Base-by-base conservation (phyloP, 2,113 vertebrate genomes). In the Arizona elegans region DNA sequence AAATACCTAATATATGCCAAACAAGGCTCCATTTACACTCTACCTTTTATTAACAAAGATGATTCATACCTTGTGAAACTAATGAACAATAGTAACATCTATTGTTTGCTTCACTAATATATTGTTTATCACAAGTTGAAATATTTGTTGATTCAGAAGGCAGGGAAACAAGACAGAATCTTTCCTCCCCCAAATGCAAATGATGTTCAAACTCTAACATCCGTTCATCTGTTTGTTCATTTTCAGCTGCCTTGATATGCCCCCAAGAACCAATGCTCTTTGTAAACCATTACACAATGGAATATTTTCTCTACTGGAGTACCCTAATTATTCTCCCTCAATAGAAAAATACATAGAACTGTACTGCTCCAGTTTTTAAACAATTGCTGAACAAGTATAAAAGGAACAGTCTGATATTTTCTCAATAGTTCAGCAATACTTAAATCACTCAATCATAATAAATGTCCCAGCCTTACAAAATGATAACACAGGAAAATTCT, bases 1-100 rank as follows among this genome's bases (percentile, higher is more conserved):
- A 94, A 96, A 94, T 62, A 95, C 56, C 43, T 96, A 94, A 94
- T 94, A 59, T 92, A 93, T 92, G 58, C 91, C 50, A 95, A 90
- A 93, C 38, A 62, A 70, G 91, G 91, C 89, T 93, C 91, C 88
- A 91, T 92, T 88, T 94, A n/a, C 87, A 26, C 21, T 94, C 54
- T 93, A 95, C 86, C 10, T 92, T 91, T 59, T 93, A 54, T 95
- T 96, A 92, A 43, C 3, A 47, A 52, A 92, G 94, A 6, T 1
- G 90, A 92, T 87, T 23, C 6, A 91, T 94, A 88, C 2, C 3
- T 90, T 65, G 33, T 89, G 96, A 95, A 94, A 95, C 50, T 62
- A 53, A 23, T 89, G 93, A 86, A 88, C 3, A 7, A 92, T 2
- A 94, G 43, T 33, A 81, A 21, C 33, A 92, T 85, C 75, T 94